Conservation (phyloP, 2,113 vertebrate genomes). For the Kryptolebias marmoratus region DNA sequence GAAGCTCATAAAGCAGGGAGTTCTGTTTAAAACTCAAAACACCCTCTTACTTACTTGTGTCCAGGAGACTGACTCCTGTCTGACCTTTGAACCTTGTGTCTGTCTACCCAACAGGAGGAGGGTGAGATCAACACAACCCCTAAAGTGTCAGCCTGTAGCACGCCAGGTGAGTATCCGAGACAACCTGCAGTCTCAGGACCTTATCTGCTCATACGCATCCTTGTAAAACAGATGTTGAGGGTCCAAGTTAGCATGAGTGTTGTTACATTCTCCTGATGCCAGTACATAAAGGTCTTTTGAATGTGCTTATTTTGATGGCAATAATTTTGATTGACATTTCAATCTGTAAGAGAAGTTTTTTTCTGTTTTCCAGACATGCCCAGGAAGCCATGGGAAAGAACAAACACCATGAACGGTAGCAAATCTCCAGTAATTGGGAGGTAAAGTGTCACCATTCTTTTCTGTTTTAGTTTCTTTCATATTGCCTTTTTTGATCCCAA, state of each 20-base stretch:
- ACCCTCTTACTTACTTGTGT: neutral
- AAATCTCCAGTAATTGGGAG: constrained; percentile 98
- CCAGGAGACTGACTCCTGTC: neutral
- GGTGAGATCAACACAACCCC: constrained; percentile 84
- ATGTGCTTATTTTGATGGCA: too few species aligned
- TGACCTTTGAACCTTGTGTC: constrained; percentile 32
- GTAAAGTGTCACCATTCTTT: constrained; percentile 71
- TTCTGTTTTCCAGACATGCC: constrained; percentile 86
- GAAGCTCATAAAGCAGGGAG: too few species aligned
- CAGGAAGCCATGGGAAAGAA: constrained; percentile 98
- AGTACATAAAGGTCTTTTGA: too few species aligned
- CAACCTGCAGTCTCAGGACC: too few species aligned
- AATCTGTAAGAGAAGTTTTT: neutral
- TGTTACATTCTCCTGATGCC: neutral
- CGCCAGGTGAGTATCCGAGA: constrained; percentile 87
- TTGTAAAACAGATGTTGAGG: neutral
- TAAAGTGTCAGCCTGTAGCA: constrained; percentile 92
- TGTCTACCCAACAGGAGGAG: constrained; percentile 87
- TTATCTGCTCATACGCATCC: neutral
- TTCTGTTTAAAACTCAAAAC: too few species aligned
- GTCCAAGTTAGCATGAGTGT: constrained; percentile 10
- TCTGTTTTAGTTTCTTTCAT: neutral
- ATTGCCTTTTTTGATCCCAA: neutral
- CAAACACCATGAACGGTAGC: constrained; percentile 97
- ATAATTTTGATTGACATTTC: neutral